Evolutionary conservation across 2,888 invertebrate genomes (phyloP).

Genomic region (Latrodectus elegans): DNA sequence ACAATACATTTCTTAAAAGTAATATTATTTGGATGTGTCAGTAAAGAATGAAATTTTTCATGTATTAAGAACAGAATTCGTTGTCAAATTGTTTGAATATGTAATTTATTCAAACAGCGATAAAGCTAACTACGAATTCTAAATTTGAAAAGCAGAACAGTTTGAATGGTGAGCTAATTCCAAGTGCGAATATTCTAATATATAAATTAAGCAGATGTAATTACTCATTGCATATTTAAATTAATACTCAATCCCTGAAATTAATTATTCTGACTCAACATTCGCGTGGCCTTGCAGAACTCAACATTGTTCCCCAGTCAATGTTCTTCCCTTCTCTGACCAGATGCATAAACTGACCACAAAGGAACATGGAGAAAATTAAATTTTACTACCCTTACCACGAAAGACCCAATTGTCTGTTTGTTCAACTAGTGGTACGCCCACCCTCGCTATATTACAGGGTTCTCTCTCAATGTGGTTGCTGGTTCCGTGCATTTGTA

Average conservation of each 20-base stretch:
- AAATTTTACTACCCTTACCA: conserved; percentile 37
- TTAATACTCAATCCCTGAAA: conserved; percentile 7
- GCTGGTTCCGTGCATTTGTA: background rate
- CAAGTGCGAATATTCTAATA: no score
- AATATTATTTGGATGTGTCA: no score
- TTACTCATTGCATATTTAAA: no score
- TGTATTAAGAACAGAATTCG: no score
- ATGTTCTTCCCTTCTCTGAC: background rate
- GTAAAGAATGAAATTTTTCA: no score
- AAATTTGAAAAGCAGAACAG: no score
- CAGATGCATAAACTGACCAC: conserved; percentile 44
- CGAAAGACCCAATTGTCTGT: conserved; percentile 25
- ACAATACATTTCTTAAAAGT: no score
- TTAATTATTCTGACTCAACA: conserved; percentile 46
- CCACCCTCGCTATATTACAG: background rate
- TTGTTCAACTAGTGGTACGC: background rate
- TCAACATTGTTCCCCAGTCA: conserved; percentile 29
- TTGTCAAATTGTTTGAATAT: no score
- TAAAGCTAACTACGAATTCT: no score
- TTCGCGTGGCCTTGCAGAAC: conserved; percentile 15
- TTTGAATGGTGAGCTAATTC: no score
- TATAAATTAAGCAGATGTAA: no score
- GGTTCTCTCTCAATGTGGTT: background rate
- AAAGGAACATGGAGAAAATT: conserved; percentile 10
- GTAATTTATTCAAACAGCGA: no score